Evolutionary conservation across 2,113 vertebrate species (phyloP).

Genomic region (Nettapus auritus): DNA sequence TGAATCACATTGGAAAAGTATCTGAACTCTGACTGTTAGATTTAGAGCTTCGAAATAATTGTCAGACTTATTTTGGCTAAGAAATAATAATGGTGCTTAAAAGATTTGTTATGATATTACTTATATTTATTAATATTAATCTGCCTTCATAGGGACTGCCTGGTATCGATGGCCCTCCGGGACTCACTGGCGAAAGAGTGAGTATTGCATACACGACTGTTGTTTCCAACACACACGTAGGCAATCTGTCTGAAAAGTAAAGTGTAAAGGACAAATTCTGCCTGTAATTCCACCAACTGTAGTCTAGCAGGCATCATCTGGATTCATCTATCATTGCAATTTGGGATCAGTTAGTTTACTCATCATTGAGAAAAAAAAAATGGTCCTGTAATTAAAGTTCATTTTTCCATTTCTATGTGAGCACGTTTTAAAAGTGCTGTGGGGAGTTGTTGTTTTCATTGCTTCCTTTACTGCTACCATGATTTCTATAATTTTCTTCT

Average conservation of each 20-base stretch:
- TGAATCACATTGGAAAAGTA: neutral
- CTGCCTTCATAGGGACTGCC: constrained; percentile 78
- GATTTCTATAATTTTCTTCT: neutral
- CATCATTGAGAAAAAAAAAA: neutral
- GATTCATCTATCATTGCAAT: neutral
- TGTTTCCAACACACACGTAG: neutral
- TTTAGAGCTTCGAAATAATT: neutral
- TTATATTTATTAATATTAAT: neutral
- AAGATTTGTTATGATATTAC: neutral
- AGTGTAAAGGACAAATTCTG: neutral
- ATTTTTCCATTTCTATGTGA: neutral
- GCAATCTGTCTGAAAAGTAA: neutral
- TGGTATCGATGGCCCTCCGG: constrained; percentile 81
- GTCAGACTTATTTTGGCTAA: neutral
- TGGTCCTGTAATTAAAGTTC: neutral
- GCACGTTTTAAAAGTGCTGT: neutral
- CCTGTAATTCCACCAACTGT: neutral
- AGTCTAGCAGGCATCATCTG: neutral
- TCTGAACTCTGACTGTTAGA: neutral
- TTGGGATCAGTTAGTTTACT: constrained; percentile 9
- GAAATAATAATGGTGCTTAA: neutral
- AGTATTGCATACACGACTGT: constrained; percentile 24
- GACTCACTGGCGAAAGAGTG: constrained; percentile 78
- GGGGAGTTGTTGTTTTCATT: neutral
- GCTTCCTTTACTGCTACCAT: neutral